Evolutionary conservation across 1,140 invertebrate genomes (phyloP).

Genomic region (Drosophila nannoptera): DNA sequence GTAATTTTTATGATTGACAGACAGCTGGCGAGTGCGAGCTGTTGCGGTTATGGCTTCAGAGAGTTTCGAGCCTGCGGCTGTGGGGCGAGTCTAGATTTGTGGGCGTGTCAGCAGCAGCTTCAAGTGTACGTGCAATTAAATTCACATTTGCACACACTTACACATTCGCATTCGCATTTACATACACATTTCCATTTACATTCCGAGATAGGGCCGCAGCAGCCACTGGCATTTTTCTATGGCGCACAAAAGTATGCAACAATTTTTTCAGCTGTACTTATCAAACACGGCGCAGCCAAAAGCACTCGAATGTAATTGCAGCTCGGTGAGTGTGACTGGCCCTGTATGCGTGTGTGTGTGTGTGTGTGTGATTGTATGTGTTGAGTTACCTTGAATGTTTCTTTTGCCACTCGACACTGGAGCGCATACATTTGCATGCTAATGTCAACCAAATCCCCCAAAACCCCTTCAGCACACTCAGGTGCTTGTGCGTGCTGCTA

Average conservation of each 20-base stretch:
- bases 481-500: constrained; percentile 41
- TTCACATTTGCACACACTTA: constrained; percentile 44
- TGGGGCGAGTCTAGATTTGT: constrained; percentile 6
- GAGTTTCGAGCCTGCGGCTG: not conserved
- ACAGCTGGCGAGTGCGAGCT: constrained; percentile 32
- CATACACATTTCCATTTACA: constrained; percentile 38
- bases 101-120: constrained; percentile 22
- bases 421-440: constrained; percentile 71
- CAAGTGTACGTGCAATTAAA: constrained; percentile 62
- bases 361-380: not conserved
- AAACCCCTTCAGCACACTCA: constrained; percentile 2
- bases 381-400: constrained; percentile 52
- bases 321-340: constrained; percentile 1
- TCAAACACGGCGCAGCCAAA: constrained; percentile 53
- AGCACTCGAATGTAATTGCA: constrained; percentile 41
- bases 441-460: constrained; percentile 32
- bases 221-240: constrained; percentile 50
- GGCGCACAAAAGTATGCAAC: constrained; percentile 66
- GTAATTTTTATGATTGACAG: constrained; percentile 65
- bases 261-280: constrained; percentile 61
- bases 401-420: constrained; percentile 41
- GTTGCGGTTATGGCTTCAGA: constrained; percentile 22
- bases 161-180: constrained; percentile 24
- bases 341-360: constrained; percentile 3
- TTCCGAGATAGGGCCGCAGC: constrained; percentile 38